phyloP scores from a whole-genome alignment of 2,797 vertebrate genomes.

The Falco concolor region DNA sequence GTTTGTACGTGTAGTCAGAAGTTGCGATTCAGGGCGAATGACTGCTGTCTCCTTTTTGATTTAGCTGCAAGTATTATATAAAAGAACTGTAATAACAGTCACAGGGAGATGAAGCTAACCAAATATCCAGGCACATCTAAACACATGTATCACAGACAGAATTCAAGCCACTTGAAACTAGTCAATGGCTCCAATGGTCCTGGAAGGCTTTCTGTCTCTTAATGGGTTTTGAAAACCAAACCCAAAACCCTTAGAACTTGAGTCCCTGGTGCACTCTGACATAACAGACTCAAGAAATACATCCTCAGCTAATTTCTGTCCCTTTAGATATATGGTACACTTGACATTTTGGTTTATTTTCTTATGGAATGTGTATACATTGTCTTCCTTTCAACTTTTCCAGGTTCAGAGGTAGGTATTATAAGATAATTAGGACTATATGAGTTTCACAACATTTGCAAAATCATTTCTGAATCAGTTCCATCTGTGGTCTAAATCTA shows the following conservation, averaged over 20 bases:
- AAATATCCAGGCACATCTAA: background rate
- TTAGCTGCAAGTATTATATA: background rate
- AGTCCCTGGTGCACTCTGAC: background rate
- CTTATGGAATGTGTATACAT: background rate
- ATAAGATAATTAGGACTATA: background rate
- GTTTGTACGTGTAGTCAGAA: background rate
- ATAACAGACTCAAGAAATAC: background rate
- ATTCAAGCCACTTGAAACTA: background rate
- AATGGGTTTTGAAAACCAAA: slow-evolving; percentile 4
- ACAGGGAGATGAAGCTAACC: background rate
- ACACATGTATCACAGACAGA: background rate
- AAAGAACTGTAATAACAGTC: background rate
- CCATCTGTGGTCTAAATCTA: background rate
- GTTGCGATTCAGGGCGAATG: background rate
- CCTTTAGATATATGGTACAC: background rate
- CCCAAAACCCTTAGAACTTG: background rate
- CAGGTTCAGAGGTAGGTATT: background rate
- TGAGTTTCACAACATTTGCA: background rate
- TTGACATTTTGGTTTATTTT: background rate
- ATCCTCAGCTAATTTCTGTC: background rate
- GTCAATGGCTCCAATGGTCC: background rate
- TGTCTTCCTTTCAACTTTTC: slow-evolving; percentile 6
- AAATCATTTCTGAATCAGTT: background rate
- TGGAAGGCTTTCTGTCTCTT: background rate
- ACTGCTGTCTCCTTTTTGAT: background rate